Evolutionary conservation across 2,113 vertebrate species (phyloP), one percentile per base, ranked within the genome.

Genomic region (Tautogolabrus adspersus): DNA sequence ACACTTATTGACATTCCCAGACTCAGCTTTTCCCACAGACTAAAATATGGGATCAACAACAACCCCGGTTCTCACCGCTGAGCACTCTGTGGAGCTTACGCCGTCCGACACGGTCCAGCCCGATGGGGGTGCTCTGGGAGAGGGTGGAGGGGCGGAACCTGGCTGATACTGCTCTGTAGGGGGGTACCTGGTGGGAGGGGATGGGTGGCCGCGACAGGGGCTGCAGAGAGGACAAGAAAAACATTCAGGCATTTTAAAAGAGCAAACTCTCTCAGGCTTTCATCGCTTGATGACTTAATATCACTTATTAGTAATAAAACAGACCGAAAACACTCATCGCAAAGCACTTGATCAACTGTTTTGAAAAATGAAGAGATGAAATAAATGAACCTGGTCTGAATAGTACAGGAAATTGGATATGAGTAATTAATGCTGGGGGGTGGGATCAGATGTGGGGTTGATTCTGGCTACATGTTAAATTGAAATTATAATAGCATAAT

Each of bases 91-190:
- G 92, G 87, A 95, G 94, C 75, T 65, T 94, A 66, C 94, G 93
- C 11, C 96, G 94, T 22, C 97, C 97, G 55, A 99, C 94, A 0
- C 96, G 94, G 88, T 99, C 97, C 88, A 99, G 93, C 22, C 96
- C 97, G 0, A 98, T 98, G 40, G 98, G 98, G 54, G 97, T 99
- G 90, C 97, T 99, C 87, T 97, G 98, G 60, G 98, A 99, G 54
- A 99, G 94, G 57, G 94, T 79, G 65, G 95, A 94, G 0, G 98
- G 97, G 3, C 96, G 95, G 73, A 97, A 94, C 44, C 97, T 94
- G 87, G 97, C 97, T 0, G 97, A 98, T 61, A 98, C 96, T 0
- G 94, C 97, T 87, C 93, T 96, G 90, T 99, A 98, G 22, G 97
- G 97, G 40, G 97, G 97, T 7, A 98, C 97, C 64, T 96, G 95